phyloP scores from a whole-genome alignment of 2,888 invertebrate genomes.

The Eupithecia insigniata region DNA sequence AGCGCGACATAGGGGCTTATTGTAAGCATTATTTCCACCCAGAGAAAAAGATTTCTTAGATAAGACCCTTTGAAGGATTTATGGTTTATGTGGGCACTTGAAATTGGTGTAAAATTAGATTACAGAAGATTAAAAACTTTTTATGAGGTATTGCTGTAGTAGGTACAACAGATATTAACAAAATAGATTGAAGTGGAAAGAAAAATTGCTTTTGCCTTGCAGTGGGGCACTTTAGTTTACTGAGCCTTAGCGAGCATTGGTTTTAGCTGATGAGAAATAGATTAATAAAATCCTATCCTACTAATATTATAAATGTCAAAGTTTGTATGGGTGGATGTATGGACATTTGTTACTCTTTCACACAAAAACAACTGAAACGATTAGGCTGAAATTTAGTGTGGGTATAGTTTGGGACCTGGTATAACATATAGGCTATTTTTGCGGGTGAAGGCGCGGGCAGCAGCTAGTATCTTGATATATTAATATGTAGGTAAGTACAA shows the following conservation, averaged over 20 bases:
- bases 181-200: not conserved
- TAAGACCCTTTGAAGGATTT: slow-evolving; percentile 43
- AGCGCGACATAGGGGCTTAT: slow-evolving; percentile 34
- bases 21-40: slow-evolving; percentile 32
- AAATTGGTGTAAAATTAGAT: slow-evolving; percentile 60
- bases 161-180: not conserved
- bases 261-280: not conserved
- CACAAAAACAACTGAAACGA: too few species aligned
- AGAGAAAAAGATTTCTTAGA: slow-evolving; percentile 46
- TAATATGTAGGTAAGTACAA: too few species aligned
- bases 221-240: not conserved
- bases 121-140: slow-evolving; percentile 33
- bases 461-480: too few species aligned
- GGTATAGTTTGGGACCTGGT: too few species aligned
- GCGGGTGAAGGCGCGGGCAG: too few species aligned
- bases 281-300: not conserved
- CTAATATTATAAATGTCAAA: too few species aligned
- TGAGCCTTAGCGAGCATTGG: not conserved
- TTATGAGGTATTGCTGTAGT: not conserved
- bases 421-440: too few species aligned
- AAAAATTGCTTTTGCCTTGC: not conserved
- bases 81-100: slow-evolving; percentile 53
- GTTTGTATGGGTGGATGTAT: too few species aligned
- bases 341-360: too few species aligned
- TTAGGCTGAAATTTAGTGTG: too few species aligned